A percentile compares a stretch with the other conserved stretches of the same genome.
Conservation (phyloP, 2,888 invertebrate genomes). For the Ochropacha duplaris region DNA sequence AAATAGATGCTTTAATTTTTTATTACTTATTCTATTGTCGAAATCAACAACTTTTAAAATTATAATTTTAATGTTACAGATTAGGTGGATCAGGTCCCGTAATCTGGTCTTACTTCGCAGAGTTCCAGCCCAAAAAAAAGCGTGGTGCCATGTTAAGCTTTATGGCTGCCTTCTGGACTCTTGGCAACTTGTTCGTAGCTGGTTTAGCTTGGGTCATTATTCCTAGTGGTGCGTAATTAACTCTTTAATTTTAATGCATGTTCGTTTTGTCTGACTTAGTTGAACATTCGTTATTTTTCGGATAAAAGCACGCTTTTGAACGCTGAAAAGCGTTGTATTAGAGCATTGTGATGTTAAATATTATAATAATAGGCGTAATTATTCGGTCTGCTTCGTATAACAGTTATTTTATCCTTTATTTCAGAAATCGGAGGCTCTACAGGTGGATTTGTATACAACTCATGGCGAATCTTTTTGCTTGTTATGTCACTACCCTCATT, state of each 20-base stretch:
- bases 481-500: conserved; percentile 95
- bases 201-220: conserved; percentile 91
- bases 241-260: not conserved
- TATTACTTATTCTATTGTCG: too few species aligned
- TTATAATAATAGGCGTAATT: not conserved
- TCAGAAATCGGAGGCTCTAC: conserved; percentile 87
- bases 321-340: not conserved
- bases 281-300: not conserved
- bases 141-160: conserved; percentile 96
- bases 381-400: not conserved
- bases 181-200: conserved; percentile 95
- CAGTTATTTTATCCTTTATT: conserved; percentile 15
- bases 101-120: conserved; percentile 97
- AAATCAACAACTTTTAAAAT: too few species aligned
- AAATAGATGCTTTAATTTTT: too few species aligned
- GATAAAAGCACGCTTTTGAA: not conserved
- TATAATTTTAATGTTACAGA: conserved; percentile 69
- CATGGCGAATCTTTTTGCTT: conserved; percentile 95
- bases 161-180: conserved; percentile 97
- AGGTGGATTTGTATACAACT: conserved; percentile 90
- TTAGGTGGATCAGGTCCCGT: conserved; percentile 95
- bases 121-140: conserved; percentile 95
- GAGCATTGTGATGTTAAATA: not conserved
- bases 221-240: conserved; percentile 75
- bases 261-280: not conserved